Evolutionary conservation across 2,888 invertebrate species (phyloP).

Genomic region (Parnassius mnemosyne): DNA sequence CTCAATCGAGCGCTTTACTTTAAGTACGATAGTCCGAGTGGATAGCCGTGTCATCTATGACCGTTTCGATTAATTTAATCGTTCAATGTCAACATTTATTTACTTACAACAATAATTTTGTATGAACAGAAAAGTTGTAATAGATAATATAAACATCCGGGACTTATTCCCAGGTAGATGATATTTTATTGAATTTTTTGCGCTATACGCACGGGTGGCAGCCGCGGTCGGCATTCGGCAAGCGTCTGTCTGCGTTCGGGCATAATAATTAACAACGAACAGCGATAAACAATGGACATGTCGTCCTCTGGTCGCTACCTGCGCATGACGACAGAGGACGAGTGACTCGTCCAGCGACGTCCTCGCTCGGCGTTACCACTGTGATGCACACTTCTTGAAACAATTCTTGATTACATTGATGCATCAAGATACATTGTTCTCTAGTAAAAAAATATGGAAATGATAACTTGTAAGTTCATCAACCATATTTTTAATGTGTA

Average conservation of each 20-base stretch:
- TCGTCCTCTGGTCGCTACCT: constrained; percentile 76
- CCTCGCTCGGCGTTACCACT: constrained; percentile 57
- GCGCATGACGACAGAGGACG: constrained; percentile 74
- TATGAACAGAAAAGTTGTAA: constrained; percentile 3
- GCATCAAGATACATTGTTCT: too few relatives aligned
- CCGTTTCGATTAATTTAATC: constrained; percentile 11
- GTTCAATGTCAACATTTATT: constrained; percentile 5
- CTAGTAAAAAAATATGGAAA: too few relatives aligned
- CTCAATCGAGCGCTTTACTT: constrained; percentile 80
- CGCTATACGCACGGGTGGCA: constrained; percentile 46
- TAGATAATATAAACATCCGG: constrained; percentile 36
- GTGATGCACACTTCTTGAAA: constrained; percentile 48
- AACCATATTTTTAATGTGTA: too few relatives aligned
- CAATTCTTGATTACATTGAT: background rate
- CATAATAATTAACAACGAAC: constrained; percentile 78
- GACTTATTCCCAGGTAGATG: constrained; percentile 52
- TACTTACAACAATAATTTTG: background rate
- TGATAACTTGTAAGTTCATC: too few relatives aligned
- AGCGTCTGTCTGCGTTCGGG: constrained; percentile 64
- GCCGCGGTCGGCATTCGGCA: constrained; percentile 46
- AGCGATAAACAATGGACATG: constrained; percentile 78
- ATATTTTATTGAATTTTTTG: constrained; percentile 57
- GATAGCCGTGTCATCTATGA: constrained; percentile 34
- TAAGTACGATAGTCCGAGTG: constrained; percentile 57
- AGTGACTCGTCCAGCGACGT: constrained; percentile 68